Percentiles rank a stretch among this genome's conserved stretches.
Conservation (phyloP, 2,888 invertebrate genomes). For the Metellina segmentata region DNA sequence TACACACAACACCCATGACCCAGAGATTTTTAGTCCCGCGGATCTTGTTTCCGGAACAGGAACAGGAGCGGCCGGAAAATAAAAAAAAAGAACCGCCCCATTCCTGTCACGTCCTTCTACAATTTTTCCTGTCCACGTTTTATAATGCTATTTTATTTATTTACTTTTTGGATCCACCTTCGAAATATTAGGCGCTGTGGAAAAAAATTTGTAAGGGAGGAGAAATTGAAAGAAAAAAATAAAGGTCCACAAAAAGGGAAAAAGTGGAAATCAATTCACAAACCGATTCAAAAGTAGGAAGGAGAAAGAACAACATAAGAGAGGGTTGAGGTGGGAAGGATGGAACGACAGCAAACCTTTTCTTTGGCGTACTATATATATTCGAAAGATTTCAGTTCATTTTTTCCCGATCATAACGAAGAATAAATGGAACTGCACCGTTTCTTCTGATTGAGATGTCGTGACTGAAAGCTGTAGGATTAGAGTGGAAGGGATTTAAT, state of each 20-base stretch:
- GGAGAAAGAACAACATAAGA: not conserved
- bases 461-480: not conserved
- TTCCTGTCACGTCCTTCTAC: slow-evolving; percentile 54
- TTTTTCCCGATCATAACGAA: not conserved
- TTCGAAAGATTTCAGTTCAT: not conserved
- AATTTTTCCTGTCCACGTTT: slow-evolving; percentile 38
- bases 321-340: not conserved
- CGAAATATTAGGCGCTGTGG: slow-evolving; percentile 54
- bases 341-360: not conserved
- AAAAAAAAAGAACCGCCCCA: slow-evolving; percentile 1
- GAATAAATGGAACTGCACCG: not conserved
- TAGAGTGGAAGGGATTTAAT: not conserved
- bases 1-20: not conserved
- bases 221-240: not conserved
- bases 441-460: not conserved
- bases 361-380: not conserved
- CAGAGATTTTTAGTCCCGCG: slow-evolving; percentile 13
- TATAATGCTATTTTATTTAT: slow-evolving; percentile 41
- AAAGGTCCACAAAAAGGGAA: not conserved
- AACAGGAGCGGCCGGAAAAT: not conserved
- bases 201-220: not conserved
- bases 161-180: slow-evolving; percentile 25
- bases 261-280: slow-evolving; percentile 50
- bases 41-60: slow-evolving; percentile 29
- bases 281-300: slow-evolving; percentile 51